Percentiles rank a stretch among this genome's conserved stretches.
Conservation (phyloP, 2,797 vertebrate species). For the Morelia viridis region DNA sequence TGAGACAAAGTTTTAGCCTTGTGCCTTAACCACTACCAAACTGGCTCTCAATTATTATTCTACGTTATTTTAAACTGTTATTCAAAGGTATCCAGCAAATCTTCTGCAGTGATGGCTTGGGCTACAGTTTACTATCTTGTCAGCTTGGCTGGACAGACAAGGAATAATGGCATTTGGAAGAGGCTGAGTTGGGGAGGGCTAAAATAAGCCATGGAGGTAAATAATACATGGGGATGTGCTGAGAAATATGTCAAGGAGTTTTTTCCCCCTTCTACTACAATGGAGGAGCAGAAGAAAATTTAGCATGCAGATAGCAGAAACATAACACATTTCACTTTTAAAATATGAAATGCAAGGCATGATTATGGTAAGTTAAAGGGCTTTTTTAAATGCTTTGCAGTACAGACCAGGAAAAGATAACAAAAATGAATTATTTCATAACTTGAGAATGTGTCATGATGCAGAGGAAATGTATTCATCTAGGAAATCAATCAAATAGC, state of each 20-base stretch:
- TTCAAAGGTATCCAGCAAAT: neutral
- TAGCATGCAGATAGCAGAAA: neutral
- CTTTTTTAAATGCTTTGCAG: neutral
- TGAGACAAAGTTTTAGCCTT: neutral
- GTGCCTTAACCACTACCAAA: neutral
- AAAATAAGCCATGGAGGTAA: neutral
- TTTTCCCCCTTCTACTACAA: neutral
- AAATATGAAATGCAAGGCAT: neutral
- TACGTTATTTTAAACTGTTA: constrained; percentile 21
- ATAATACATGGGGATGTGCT: neutral
- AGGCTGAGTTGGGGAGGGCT: neutral
- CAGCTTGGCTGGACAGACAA: too few relatives aligned
- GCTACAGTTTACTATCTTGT: neutral
- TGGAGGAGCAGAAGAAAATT: neutral
- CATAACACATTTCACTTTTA: neutral
- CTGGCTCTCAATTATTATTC: neutral
- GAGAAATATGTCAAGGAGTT: neutral
- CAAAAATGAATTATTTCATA: neutral
- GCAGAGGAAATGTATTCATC: neutral
- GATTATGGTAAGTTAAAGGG: neutral
- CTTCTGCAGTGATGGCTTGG: neutral
- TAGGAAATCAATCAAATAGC: neutral
- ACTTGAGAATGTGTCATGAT: neutral
- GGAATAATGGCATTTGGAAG: neutral
- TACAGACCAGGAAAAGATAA: too few relatives aligned